Conservation (phyloP, 2,888 invertebrate species). For the Leucophenga maculata region DNA sequence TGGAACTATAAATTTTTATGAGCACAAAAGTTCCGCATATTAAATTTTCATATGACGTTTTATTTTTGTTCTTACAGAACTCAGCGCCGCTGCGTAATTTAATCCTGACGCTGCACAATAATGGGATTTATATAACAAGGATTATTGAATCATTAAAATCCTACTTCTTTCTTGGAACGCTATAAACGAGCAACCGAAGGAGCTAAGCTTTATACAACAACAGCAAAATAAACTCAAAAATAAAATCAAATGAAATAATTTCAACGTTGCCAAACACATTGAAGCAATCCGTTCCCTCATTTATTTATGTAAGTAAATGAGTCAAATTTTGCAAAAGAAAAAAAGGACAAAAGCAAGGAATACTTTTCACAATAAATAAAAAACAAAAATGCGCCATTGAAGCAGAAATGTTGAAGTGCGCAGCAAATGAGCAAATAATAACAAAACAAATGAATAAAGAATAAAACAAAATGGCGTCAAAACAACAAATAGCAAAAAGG, state of each 20-base stretch:
- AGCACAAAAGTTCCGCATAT: background rate
- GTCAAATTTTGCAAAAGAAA: too few species aligned
- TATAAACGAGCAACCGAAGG: slow-evolving; percentile 40
- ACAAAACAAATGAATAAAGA: slow-evolving; percentile 8
- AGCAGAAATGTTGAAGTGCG: slow-evolving; percentile 5
- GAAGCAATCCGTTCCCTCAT: too few species aligned
- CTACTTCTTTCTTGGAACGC: slow-evolving; percentile 68
- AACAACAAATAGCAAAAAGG: too few species aligned
- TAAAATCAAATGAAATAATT: too few species aligned
- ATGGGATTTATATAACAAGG: slow-evolving; percentile 66
- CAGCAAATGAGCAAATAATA: slow-evolving; percentile 12
- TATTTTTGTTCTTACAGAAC: slow-evolving; percentile 54
- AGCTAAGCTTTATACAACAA: background rate
- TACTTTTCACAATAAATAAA: slow-evolving; percentile 7
- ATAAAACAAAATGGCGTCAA: background rate
- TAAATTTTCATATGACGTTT: background rate
- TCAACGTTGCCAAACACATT: too few species aligned
- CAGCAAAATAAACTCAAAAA: background rate
- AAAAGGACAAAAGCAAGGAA: background rate
- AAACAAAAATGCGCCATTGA: background rate
- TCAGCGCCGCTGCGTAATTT: slow-evolving; percentile 63
- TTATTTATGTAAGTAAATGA: too few species aligned
- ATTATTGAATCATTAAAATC: slow-evolving; percentile 69
- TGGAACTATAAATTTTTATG: slow-evolving; percentile 6
- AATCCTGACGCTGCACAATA: slow-evolving; percentile 65